Conservation (phyloP, 2,888 invertebrate species). For the Coecobrya sp. region DNA sequence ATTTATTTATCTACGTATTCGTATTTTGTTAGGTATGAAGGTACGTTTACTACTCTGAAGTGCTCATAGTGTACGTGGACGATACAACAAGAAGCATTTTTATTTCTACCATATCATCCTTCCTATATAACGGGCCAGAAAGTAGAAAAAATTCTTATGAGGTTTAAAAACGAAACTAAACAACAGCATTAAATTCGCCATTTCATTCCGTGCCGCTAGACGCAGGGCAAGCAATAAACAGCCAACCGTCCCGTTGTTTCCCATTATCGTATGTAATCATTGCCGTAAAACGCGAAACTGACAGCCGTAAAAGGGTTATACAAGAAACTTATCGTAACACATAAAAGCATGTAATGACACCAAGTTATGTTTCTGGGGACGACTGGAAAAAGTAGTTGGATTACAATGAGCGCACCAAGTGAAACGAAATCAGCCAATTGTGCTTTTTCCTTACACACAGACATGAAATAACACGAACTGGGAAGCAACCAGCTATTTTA, state of each 20-base stretch:
- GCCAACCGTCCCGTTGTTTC: constrained; percentile 70
- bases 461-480: constrained; percentile 1
- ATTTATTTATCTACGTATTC: constrained; percentile 7
- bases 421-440: constrained; percentile 60
- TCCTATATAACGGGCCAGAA: constrained; percentile 7
- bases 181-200: constrained; percentile 54
- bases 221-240: constrained; percentile 58
- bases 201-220: constrained; percentile 43
- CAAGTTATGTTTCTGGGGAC: constrained; percentile 56
- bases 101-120: constrained; percentile 18
- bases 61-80: background rate
- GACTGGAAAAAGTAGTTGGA: constrained; percentile 44
- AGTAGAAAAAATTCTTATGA: constrained; percentile 42
- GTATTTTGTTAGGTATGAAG: background rate
- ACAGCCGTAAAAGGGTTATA: constrained; percentile 72
- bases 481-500: constrained; percentile 21
- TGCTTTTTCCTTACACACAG: constrained; percentile 6
- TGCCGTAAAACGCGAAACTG: constrained; percentile 74
- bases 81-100: background rate
- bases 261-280: constrained; percentile 75
- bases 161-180: constrained; percentile 58
- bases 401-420: constrained; percentile 52
- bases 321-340: constrained; percentile 66
- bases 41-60: background rate
- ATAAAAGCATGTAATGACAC: constrained; percentile 73